Base-by-base conservation (phyloP, 2,888 invertebrate genomes). In the Litoditis marina region DNA sequence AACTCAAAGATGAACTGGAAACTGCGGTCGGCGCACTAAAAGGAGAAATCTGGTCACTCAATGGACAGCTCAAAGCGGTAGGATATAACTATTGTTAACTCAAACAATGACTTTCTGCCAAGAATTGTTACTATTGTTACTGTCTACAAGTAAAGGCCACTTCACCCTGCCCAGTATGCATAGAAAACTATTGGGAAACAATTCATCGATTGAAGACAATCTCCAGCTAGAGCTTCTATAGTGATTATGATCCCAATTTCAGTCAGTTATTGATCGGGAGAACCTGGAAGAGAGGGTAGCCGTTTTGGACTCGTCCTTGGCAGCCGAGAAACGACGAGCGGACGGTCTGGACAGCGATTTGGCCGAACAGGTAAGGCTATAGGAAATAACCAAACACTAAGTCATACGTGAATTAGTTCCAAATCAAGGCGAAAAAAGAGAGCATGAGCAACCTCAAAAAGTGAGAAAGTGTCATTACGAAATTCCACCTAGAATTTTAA, bases 1-100 rank as follows among this genome's bases (percentile, higher is more conserved):
- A 72, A 34, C 63, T 79, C 27, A 78, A 77, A 57, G 69, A 69
- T 13, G 77, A 78, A 39, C 67, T 80, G 46, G 78, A 78, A 59
- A 74, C 62, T 11, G 78, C 79, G 2, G 77, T 78, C 0, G 69
- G 73, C 52, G 71, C 76, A 4, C 64, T 80, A 22, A 74, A 77
- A 63, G 77, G 73, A 22, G 79, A 80, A 60, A 72, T 80, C 28
- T 80, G 78, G 80, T 61, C 74, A 5, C 68, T 80, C 5, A 80
- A 80, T 59, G 73, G 73, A 27, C 73, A 79, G 44, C 57, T 80
- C 57, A 77, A 78, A 60, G 75, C 71, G 13, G 66, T 63, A 30
- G 31, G 31, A 31, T 16, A 32, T 27, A 25, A 49, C 3, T 49
- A 4, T 3, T 16, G 5, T 19, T 49, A 8, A n/a, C n/a, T n/a